These are phyloP conservation scores for Prionailurus bengalensis DNA, from an alignment of 2,113 vertebrate genomes.

Conservation along the genomic window DNA sequence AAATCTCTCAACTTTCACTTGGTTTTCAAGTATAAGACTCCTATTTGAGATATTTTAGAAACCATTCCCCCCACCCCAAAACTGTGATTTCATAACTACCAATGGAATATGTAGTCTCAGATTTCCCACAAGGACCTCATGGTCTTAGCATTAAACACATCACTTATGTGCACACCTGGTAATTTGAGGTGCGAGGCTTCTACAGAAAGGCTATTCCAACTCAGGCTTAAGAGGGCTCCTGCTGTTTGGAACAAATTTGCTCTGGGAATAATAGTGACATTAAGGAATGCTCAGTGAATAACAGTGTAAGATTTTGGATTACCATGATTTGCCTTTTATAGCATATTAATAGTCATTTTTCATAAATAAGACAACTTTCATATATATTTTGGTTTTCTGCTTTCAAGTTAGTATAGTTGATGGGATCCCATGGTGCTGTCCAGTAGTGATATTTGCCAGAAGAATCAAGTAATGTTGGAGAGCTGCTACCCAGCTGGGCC, in stretches of 20 bases:
- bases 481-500: background rate
- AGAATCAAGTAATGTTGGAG: background rate
- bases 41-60: slow-evolving; percentile 14
- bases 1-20: background rate
- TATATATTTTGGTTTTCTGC: background rate
- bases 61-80: background rate
- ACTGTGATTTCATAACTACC: background rate
- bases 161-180: background rate
- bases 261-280: background rate
- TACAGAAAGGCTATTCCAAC: background rate
- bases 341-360: background rate
- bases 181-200: background rate
- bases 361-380: background rate
- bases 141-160: background rate
- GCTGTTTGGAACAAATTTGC: background rate
- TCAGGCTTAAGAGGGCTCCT: background rate
- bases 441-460: background rate
- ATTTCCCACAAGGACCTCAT: background rate
- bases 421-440: background rate
- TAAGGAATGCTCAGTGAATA: background rate
- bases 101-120: background rate
- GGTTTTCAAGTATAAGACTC: background rate
- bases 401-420: background rate
- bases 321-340: background rate
- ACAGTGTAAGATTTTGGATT: background rate